These are phyloP conservation scores for Scortum barcoo DNA, from an alignment of 2,113 vertebrate species.

Conservation along the genomic window DNA sequence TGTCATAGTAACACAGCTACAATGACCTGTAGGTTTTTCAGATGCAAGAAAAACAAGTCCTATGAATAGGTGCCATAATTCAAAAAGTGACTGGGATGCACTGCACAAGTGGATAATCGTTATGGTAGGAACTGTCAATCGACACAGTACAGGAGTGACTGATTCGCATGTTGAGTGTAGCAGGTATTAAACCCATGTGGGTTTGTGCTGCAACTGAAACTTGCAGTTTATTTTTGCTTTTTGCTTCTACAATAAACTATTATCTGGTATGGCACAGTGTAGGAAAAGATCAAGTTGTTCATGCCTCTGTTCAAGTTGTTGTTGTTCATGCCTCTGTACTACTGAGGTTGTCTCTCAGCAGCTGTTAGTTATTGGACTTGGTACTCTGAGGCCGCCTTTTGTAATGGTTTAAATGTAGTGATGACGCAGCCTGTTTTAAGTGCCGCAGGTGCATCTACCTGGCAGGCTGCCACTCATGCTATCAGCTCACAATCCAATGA, in stretches of 20 bases:
- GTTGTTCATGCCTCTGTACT: not conserved
- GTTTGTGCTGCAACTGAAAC: not conserved
- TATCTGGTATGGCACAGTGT: not conserved
- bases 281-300: not conserved
- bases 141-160: too few species aligned
- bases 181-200: not conserved
- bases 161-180: not conserved
- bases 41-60: not conserved
- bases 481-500: constrained; percentile 64
- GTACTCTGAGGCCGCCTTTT: constrained; percentile 11
- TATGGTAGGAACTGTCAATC: not conserved
- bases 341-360: constrained; percentile 33
- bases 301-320: too few species aligned
- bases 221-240: too few species aligned
- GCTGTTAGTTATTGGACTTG: constrained; percentile 31
- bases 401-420: constrained; percentile 28
- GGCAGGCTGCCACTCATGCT: constrained; percentile 63
- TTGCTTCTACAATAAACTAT: not conserved
- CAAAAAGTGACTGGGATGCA: too few species aligned
- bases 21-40: not conserved
- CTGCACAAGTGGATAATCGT: not conserved
- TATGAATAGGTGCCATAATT: not conserved
- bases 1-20: not conserved
- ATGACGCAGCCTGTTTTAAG: constrained; percentile 53
- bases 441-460: constrained; percentile 73